phyloP scores from a whole-genome alignment of 2,113 vertebrate species.

The Epinephelus fuscoguttatus region DNA sequence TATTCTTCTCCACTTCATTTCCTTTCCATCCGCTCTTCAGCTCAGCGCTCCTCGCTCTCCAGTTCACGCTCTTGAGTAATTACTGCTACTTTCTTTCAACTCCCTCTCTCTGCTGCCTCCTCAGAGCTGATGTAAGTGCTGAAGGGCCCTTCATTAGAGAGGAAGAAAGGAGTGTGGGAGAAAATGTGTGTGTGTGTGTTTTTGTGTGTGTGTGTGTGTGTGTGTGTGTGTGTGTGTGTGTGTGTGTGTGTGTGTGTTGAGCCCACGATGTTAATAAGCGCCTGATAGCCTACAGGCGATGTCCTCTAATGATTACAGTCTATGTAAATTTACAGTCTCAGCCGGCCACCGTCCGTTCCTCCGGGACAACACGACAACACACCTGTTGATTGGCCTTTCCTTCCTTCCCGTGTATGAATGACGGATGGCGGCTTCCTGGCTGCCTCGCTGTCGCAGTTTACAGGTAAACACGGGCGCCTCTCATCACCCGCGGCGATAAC shows the following conservation, averaged over 20 bases:
- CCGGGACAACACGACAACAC: slow-evolving; percentile 5
- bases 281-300: slow-evolving; percentile 44
- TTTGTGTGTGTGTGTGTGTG: neutral
- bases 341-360: neutral
- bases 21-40: slow-evolving; percentile 44
- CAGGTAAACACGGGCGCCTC: slow-evolving; percentile 67
- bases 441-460: slow-evolving; percentile 42
- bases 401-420: neutral
- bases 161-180: slow-evolving; percentile 41
- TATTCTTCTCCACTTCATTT: slow-evolving; percentile 52
- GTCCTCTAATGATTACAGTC: slow-evolving; percentile 48
- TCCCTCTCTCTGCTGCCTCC: slow-evolving; percentile 39
- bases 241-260: slow-evolving; percentile 19
- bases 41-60: slow-evolving; percentile 46
- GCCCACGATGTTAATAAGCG: slow-evolving; percentile 35
- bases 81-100: slow-evolving; percentile 64
- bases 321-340: slow-evolving; percentile 21
- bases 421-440: slow-evolving; percentile 43
- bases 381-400: slow-evolving; percentile 56
- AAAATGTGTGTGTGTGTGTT: neutral
- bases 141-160: slow-evolving; percentile 69
- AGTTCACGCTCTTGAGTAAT: slow-evolving; percentile 65
- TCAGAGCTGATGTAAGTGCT: slow-evolving; percentile 52
- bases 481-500: slow-evolving; percentile 62
- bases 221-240: neutral